Evolutionary conservation across 2,797 vertebrate genomes (phyloP).

Genomic region (Pseudopleuronectes americanus): DNA sequence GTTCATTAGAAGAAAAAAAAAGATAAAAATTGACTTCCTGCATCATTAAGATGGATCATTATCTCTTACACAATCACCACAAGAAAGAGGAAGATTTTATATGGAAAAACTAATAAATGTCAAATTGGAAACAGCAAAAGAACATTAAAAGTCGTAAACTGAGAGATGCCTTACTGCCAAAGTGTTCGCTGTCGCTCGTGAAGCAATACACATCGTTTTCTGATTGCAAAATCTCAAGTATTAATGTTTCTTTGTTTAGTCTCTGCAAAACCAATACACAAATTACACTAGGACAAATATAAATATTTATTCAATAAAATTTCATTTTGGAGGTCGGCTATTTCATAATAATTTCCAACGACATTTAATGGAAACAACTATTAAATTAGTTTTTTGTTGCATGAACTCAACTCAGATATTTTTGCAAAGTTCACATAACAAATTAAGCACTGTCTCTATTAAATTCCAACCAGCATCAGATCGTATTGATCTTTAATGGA

Average conservation of each 20-base stretch:
- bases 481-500: too few species aligned
- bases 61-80: constrained; percentile 4
- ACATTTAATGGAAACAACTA: not conserved
- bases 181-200: not conserved
- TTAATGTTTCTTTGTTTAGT: not conserved
- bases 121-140: not conserved
- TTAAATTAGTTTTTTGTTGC: not conserved
- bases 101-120: not conserved
- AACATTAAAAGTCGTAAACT: not conserved
- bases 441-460: not conserved
- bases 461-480: too few species aligned
- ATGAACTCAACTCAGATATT: not conserved
- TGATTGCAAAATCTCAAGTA: too few species aligned
- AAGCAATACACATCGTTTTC: not conserved
- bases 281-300: too few species aligned
- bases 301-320: not conserved
- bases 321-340: not conserved
- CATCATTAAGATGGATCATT: not conserved
- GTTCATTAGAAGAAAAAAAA: not conserved
- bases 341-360: not conserved
- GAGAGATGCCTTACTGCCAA: not conserved
- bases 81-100: not conserved
- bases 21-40: not conserved
- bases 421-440: not conserved
- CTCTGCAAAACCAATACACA: not conserved